Conservation (phyloP, 2,797 vertebrate genomes). For the Microctenopoma lineatum region DNA sequence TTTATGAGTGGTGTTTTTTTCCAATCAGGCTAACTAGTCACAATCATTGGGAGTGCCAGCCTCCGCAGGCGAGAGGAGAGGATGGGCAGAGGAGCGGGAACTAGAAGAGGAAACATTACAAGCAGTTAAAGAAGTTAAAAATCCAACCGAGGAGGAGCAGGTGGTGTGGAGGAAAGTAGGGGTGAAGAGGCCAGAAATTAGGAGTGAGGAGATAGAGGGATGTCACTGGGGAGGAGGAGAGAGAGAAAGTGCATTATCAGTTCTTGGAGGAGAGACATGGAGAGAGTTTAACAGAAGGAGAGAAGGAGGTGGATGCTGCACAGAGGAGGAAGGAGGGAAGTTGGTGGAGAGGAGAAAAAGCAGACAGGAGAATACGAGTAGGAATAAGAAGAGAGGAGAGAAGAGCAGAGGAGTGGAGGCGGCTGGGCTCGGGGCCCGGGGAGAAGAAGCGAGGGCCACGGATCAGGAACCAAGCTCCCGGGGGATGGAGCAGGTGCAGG, state of each 20-base stretch:
- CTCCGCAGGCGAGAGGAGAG: slow-evolving; percentile 83
- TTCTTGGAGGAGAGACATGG: slow-evolving; percentile 48
- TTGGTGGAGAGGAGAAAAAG: slow-evolving; percentile 81
- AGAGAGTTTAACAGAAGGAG: slow-evolving; percentile 2
- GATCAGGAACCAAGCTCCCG: slow-evolving; percentile 95
- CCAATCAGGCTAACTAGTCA: slow-evolving; percentile 91
- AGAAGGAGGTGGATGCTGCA: slow-evolving; percentile 11
- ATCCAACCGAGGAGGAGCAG: slow-evolving; percentile 56
- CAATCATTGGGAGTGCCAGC: slow-evolving; percentile 93
- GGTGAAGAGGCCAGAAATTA: slow-evolving; percentile 66
- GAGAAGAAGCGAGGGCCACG: slow-evolving; percentile 89
- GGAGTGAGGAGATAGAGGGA: slow-evolving; percentile 44
- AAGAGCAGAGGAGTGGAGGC: slow-evolving; percentile 34
- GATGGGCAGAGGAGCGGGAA: slow-evolving; percentile 63
- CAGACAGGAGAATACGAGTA: slow-evolving; percentile 76
- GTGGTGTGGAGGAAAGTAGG: slow-evolving; percentile 60
- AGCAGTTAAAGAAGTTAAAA: slow-evolving; percentile 15
- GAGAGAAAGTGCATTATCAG: slow-evolving; percentile 37
- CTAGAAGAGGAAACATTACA: slow-evolving; percentile 70
- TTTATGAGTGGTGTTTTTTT: slow-evolving; percentile 78
- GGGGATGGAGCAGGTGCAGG: slow-evolving; percentile 98
- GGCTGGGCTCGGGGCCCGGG: slow-evolving; percentile 81
- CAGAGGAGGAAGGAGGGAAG: slow-evolving; percentile 21
- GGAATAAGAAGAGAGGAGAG: slow-evolving; percentile 40
- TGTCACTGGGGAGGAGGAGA: slow-evolving; percentile 69